Evolutionary conservation across 2,113 vertebrate species (phyloP).

Genomic region (Tyto alba): DNA sequence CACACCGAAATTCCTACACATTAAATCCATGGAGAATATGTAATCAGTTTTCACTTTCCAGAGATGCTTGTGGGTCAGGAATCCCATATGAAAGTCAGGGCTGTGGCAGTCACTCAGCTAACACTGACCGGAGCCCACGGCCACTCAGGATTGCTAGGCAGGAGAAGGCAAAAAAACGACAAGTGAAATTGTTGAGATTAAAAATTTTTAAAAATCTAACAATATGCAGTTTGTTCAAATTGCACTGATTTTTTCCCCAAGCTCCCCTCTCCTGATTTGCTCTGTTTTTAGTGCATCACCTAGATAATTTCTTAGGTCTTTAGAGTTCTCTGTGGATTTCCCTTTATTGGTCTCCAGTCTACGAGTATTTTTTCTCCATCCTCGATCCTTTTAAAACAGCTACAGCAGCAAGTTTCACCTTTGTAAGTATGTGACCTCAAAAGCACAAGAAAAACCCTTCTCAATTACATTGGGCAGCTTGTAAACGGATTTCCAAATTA

Average conservation of each 20-base stretch:
- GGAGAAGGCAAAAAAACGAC: background rate
- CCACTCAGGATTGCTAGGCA: rapidly evolving
- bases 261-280: background rate
- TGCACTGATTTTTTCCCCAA: background rate
- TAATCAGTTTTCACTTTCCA: background rate
- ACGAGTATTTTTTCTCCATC: background rate
- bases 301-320: background rate
- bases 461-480: background rate
- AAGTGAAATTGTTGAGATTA: background rate
- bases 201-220: background rate
- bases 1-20: background rate
- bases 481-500: background rate
- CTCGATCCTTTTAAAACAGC: background rate
- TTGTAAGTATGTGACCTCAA: background rate
- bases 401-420: background rate
- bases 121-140: rapidly evolving
- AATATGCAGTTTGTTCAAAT: background rate
- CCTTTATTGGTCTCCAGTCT: background rate
- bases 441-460: background rate
- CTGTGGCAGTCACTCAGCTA: background rate
- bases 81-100: rapidly evolving
- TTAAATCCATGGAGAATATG: background rate
- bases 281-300: background rate
- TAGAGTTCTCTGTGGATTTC: background rate
- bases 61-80: background rate